Conservation (phyloP, 2,888 invertebrate genomes). For the Diabrotica balteata region DNA sequence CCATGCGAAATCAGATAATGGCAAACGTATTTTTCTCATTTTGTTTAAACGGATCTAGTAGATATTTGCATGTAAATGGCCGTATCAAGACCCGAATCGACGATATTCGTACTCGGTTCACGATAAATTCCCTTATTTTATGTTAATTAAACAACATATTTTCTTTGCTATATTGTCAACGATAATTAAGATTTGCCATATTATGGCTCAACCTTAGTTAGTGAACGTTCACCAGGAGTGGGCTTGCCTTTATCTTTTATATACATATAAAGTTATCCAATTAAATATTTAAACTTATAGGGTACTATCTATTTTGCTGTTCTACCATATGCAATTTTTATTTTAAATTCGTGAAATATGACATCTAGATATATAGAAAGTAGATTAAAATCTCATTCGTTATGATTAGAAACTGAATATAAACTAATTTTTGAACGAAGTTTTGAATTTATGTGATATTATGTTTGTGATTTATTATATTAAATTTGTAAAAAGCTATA, state of each 20-base stretch:
- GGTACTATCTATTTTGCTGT: too few relatives aligned
- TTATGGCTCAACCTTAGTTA: slow-evolving; percentile 20
- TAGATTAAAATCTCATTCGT: too few relatives aligned
- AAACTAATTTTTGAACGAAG: too few relatives aligned
- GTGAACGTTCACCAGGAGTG: background rate
- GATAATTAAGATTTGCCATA: slow-evolving; percentile 47
- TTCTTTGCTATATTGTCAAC: slow-evolving; percentile 41
- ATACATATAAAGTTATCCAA: too few relatives aligned
- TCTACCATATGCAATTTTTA: too few relatives aligned
- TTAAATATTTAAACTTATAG: background rate
- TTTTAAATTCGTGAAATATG: too few relatives aligned
- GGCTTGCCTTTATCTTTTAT: too few relatives aligned
- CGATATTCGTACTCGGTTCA: slow-evolving; percentile 40
- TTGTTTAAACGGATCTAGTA: slow-evolving; percentile 38
- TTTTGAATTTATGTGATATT: too few relatives aligned
- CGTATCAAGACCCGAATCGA: slow-evolving; percentile 41
- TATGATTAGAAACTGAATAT: too few relatives aligned
- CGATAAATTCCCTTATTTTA: slow-evolving; percentile 44
- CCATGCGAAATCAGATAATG: slow-evolving; percentile 41
- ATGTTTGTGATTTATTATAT: too few relatives aligned
- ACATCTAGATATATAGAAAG: too few relatives aligned
- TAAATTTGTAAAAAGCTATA: too few relatives aligned
- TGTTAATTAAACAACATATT: slow-evolving; percentile 50
- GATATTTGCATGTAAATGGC: slow-evolving; percentile 53
- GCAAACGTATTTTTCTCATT: slow-evolving; percentile 47